Evolutionary conservation across 2,113 vertebrate genomes (phyloP).

Genomic region (Odontophorus gujanensis): DNA sequence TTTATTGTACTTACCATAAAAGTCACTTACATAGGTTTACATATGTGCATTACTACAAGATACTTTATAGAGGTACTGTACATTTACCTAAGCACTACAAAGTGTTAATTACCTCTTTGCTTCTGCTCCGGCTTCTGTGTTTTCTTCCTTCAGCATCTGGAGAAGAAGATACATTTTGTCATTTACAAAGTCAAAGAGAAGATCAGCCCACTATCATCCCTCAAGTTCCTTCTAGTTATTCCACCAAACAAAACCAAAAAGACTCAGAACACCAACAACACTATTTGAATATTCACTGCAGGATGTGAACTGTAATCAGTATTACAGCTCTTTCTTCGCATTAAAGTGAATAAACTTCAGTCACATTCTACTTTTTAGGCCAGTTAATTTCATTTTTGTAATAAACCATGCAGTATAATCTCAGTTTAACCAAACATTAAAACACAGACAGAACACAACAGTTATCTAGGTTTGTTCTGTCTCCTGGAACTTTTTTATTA

Average conservation of each 20-base stretch:
- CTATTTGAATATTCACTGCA: background rate
- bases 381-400: background rate
- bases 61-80: constrained; percentile 76
- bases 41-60: constrained; percentile 77
- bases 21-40: constrained; percentile 67
- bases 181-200: background rate
- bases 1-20: constrained; percentile 91
- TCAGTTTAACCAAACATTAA: background rate
- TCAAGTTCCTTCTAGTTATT: background rate
- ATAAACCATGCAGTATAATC: background rate
- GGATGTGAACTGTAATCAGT: background rate
- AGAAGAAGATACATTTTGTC: constrained; percentile 7
- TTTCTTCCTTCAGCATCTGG: constrained; percentile 85
- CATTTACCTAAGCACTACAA: constrained; percentile 86
- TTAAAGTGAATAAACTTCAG: background rate
- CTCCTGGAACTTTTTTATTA: background rate
- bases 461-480: background rate
- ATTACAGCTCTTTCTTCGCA: background rate
- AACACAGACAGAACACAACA: background rate
- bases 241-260: background rate
- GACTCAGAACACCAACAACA: background rate
- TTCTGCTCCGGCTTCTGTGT: constrained; percentile 96
- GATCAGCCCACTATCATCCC: background rate
- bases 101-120: constrained; percentile 99
- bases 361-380: background rate